These are phyloP conservation scores for Rynchops niger DNA, from an alignment of 2,113 vertebrate species.

Conservation along the genomic window DNA sequence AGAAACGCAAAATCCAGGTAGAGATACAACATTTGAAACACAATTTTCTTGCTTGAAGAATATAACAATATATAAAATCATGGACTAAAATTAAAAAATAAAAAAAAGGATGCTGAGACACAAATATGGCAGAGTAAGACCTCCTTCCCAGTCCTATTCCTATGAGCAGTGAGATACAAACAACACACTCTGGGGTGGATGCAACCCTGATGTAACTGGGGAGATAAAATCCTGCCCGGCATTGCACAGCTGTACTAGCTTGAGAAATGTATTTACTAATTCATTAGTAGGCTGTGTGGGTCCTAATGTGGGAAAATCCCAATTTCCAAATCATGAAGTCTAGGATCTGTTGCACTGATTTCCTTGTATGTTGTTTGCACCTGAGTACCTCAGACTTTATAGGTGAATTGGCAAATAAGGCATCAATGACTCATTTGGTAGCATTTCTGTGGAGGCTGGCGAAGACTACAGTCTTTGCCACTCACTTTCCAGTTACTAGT, in stretches of 20 bases:
- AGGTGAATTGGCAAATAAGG: background rate
- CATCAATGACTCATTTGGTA: background rate
- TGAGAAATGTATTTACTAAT: background rate
- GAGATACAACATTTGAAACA: background rate
- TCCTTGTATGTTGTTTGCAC: background rate
- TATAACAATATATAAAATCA: background rate
- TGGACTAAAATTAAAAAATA: background rate
- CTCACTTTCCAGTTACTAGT: background rate
- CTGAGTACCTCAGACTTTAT: background rate
- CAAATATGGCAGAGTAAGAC: background rate
- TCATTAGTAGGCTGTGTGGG: background rate
- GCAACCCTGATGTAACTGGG: background rate
- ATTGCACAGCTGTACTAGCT: background rate
- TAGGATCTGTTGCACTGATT: background rate
- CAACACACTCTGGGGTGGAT: background rate
- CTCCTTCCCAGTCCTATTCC: background rate
- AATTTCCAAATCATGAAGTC: background rate
- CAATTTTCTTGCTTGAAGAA: background rate
- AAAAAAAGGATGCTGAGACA: background rate
- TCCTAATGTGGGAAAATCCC: slow-evolving; percentile 16
- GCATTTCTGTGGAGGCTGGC: background rate
- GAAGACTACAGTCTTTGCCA: background rate
- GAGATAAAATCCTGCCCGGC: background rate
- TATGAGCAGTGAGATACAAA: background rate
- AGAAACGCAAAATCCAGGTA: background rate